Evolutionary conservation across 2,888 invertebrate species (phyloP), one percentile per base, ranked within the genome.

Genomic region (Rhodophaea formosa): DNA sequence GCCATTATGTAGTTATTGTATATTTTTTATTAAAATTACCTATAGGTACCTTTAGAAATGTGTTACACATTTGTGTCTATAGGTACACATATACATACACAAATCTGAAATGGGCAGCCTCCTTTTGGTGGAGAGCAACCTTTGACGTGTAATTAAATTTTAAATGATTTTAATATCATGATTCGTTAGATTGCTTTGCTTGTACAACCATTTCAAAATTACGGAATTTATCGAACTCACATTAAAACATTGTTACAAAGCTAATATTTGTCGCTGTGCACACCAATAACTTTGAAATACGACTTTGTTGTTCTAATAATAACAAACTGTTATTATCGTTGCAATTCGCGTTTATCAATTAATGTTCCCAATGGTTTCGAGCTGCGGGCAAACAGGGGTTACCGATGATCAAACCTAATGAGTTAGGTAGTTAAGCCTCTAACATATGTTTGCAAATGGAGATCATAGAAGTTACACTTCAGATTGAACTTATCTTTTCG

Each of bases 321-420:
- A 45, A 55, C 45, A 44, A 55, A 55, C 54, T 46, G 54, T 45
- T 55, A 55, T 55, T 55, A 55, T 55, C 45, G 45, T 46, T 16
- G 54, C 32, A 55, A 55, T 55, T 55, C 32, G 54, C 54, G 35
- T 55, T 55, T 55, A 55, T 46, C 45, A 55, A 55, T 55, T 55
- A 55, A 55, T 55, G 35, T 45, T 30, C 35, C 44, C 32, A 55
- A 55, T 55, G 32, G 45, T 30, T 45, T 32, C 7, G 30, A 23
- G 44, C 53, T 53, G 30, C 44, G 53, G 30, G 53, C 44, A 10
- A 44, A 43, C 45, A 16, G 45, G 14, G 16, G 35, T 17, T 17
- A 14, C 35, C 35, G 15, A 51, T 51, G 51, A 17, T 16, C 51
- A 35, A 51, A 51, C 35, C 39, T 51, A 51, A 51, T 51, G 51